Percentiles rank a stretch among this genome's conserved stretches.
Evolutionary conservation across 2,888 invertebrate species (phyloP).

Genomic region (Tipula helvola): DNA sequence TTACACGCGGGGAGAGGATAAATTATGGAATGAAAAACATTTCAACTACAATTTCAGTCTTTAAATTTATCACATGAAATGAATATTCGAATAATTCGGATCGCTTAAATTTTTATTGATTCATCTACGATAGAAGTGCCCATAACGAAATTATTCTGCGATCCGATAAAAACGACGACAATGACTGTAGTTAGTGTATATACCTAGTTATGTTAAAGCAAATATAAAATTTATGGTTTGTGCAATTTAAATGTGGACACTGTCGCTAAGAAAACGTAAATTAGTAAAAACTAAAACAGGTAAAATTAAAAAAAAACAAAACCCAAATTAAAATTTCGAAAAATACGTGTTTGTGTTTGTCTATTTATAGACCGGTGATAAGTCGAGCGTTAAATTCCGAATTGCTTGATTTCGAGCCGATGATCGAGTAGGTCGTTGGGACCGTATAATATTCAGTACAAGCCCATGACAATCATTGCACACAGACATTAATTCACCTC

Average conservation of each 20-base stretch:
- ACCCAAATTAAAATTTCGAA: neutral
- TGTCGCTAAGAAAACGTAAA: neutral
- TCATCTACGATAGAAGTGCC: neutral
- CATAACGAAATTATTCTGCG: neutral
- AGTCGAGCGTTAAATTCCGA: constrained; percentile 67
- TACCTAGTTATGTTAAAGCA: neutral
- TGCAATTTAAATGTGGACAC: neutral
- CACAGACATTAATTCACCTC: constrained; percentile 74
- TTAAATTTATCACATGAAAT: neutral
- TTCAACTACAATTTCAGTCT: neutral
- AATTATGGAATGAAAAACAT: neutral
- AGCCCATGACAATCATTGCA: constrained; percentile 91
- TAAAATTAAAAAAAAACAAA: neutral
- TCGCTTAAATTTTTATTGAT: neutral
- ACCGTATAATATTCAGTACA: constrained; percentile 87
- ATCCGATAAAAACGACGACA: neutral
- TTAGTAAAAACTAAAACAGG: neutral
- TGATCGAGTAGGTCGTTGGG: constrained; percentile 69
- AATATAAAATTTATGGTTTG: neutral
- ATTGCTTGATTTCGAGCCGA: constrained; percentile 72
- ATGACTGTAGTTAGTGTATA: neutral
- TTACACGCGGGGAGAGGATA: neutral
- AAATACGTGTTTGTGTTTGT: neutral
- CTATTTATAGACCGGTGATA: constrained; percentile 64
- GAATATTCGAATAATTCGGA: neutral